phyloP scores from a whole-genome alignment of 2,888 invertebrate species.

The Ormyrus thymus region DNA sequence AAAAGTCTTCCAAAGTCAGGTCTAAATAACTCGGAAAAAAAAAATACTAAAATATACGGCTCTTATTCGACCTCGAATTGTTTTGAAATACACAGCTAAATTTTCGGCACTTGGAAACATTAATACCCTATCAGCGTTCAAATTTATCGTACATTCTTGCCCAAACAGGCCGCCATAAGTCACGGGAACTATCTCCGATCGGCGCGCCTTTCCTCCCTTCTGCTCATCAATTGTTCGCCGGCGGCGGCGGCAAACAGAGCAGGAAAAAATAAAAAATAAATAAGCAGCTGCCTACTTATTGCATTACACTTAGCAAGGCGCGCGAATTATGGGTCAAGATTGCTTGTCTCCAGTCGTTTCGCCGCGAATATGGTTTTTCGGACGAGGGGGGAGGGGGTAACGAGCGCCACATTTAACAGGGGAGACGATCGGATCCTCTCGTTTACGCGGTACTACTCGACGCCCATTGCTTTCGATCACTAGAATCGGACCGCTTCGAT shows the following conservation, averaged over 20 bases:
- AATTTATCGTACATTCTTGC: too few relatives aligned
- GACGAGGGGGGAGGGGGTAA: not conserved
- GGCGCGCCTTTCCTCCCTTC: too few relatives aligned
- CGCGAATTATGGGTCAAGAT: constrained; percentile 9
- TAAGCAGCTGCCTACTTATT: not conserved
- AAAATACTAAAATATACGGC: too few relatives aligned
- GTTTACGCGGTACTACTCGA: not conserved
- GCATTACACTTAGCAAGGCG: not conserved
- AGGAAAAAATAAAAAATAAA: not conserved
- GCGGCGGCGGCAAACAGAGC: not conserved
- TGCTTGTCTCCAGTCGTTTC: not conserved
- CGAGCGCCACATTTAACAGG: constrained; percentile 10
- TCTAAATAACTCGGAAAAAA: too few relatives aligned
- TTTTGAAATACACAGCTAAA: too few relatives aligned
- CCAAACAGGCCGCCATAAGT: too few relatives aligned
- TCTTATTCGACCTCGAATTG: too few relatives aligned
- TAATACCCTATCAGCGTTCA: too few relatives aligned
- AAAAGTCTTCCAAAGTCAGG: too few relatives aligned
- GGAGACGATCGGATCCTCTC: not conserved
- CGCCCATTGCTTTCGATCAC: constrained; percentile 4
- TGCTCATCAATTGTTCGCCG: too few relatives aligned
- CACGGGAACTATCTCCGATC: too few relatives aligned
- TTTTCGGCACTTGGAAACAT: too few relatives aligned
- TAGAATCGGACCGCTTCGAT: not conserved
- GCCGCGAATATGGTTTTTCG: constrained; percentile 15